Percentiles rank a stretch among this genome's conserved stretches.
Evolutionary conservation across 2,888 invertebrate species (phyloP).

Genomic region (Patella pellucida): DNA sequence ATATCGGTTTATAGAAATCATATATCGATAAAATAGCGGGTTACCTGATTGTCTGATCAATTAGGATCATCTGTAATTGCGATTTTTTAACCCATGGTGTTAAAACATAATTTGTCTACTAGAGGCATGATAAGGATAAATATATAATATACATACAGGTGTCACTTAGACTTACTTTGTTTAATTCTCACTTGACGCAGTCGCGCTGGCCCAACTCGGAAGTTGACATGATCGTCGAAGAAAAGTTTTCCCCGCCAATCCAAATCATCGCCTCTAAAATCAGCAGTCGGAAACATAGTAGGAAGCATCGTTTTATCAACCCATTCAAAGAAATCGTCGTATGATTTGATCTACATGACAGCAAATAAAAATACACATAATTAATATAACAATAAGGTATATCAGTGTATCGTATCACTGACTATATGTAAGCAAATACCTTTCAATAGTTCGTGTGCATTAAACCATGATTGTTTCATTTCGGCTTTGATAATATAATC

Average conservation of each 20-base stretch:
- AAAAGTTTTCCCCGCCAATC: slow-evolving; percentile 44
- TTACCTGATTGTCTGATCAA: too few species aligned
- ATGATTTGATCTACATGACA: slow-evolving; percentile 39
- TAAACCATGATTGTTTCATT: too few species aligned
- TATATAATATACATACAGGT: too few species aligned
- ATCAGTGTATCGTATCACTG: neutral
- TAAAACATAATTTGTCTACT: too few species aligned
- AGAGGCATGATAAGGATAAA: too few species aligned
- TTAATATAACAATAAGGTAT: neutral
- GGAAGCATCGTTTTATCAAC: slow-evolving; percentile 43
- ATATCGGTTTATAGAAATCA: too few species aligned
- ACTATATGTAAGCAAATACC: neutral
- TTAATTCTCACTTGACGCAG: slow-evolving; percentile 51
- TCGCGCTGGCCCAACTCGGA: slow-evolving; percentile 55
- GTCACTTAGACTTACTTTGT: slow-evolving; percentile 28
- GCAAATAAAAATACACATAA: neutral
- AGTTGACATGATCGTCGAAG: slow-evolving; percentile 43
- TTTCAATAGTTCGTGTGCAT: neutral
- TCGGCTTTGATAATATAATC: too few species aligned
- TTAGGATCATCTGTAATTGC: too few species aligned
- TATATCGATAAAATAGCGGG: too few species aligned
- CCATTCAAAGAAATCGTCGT: slow-evolving; percentile 42
- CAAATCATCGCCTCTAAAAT: slow-evolving; percentile 38
- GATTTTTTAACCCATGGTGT: too few species aligned
- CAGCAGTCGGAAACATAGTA: slow-evolving; percentile 41